Percentiles rank a stretch among this genome's conserved stretches.
These are phyloP conservation scores for Excalfactoria chinensis DNA, from an alignment of 2,113 vertebrate species.

Conservation along the genomic window DNA sequence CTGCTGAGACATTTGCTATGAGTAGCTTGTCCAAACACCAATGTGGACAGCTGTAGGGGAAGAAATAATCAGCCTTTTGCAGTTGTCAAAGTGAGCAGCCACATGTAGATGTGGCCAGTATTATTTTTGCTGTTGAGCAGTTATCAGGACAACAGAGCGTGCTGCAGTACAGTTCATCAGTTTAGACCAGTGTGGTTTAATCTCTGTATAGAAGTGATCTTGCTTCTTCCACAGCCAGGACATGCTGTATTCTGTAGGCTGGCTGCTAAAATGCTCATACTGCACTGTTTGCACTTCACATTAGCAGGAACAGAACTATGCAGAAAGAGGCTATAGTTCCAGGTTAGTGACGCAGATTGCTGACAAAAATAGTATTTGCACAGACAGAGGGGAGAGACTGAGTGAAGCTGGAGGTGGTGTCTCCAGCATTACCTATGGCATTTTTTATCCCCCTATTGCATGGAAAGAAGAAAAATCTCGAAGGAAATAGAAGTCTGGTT, in stretches of 20 bases:
- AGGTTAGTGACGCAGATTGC: conserved; percentile 17
- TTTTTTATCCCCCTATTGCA: not conserved
- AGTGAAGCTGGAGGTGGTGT: conserved; percentile 31
- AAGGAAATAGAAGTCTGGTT: not conserved
- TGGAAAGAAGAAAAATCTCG: not conserved
- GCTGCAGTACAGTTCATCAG: not conserved
- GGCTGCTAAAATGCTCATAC: not conserved
- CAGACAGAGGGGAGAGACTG: not conserved
- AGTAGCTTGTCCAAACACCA: not conserved
- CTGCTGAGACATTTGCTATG: not conserved
- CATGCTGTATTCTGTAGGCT: not conserved
- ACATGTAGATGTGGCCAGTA: not conserved
- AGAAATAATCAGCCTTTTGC: not conserved
- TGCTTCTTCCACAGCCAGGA: not conserved
- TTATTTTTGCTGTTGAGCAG: not conserved
- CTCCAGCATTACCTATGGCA: not conserved
- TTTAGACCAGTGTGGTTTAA: not conserved
- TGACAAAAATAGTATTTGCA: conserved; percentile 51
- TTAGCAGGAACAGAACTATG: conserved; percentile 29
- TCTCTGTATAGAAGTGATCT: not conserved
- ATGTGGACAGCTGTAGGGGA: not conserved
- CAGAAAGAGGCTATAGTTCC: conserved; percentile 1
- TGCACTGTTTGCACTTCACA: not conserved
- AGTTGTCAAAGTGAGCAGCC: not conserved
- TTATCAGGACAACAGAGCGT: not conserved